These are phyloP conservation scores for Lontra canadensis DNA, from an alignment of 2,113 vertebrate species.

Conservation along the genomic window DNA sequence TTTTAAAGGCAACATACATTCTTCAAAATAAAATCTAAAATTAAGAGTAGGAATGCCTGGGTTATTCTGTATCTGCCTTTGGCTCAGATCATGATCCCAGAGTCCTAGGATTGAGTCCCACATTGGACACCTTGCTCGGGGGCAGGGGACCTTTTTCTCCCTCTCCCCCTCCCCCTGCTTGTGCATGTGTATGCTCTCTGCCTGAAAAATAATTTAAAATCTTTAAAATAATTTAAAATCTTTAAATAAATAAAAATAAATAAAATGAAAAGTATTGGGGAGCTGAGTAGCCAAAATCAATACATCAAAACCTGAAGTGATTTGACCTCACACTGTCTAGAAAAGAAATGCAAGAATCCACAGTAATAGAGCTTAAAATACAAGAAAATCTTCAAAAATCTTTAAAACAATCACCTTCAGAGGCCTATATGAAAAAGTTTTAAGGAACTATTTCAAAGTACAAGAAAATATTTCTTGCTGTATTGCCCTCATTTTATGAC, in stretches of 20 bases:
- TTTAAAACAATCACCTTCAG: background rate
- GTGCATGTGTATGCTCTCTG: background rate
- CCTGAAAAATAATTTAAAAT: background rate
- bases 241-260: background rate
- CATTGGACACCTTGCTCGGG: background rate
- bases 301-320: constrained; percentile 26
- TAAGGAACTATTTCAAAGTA: background rate
- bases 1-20: constrained; percentile 24
- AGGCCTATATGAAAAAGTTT: background rate
- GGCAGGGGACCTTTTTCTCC: background rate
- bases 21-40: constrained; percentile 56
- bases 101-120: background rate
- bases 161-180: background rate
- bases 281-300: constrained; percentile 59
- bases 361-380: constrained; percentile 21
- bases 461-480: background rate
- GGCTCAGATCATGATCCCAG: background rate
- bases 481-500: background rate
- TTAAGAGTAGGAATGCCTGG: background rate
- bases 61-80: background rate
- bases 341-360: background rate
- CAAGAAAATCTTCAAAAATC: constrained; percentile 10
- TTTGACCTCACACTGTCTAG: constrained; percentile 1
- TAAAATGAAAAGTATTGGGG: constrained; percentile 21
- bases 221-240: too few relatives aligned